Percentiles rank a stretch among this genome's conserved stretches.
Evolutionary conservation across 37 sponge, comb jelly and placozoan genomes (phyloP).

Genomic region (Tethya wilhelma): DNA sequence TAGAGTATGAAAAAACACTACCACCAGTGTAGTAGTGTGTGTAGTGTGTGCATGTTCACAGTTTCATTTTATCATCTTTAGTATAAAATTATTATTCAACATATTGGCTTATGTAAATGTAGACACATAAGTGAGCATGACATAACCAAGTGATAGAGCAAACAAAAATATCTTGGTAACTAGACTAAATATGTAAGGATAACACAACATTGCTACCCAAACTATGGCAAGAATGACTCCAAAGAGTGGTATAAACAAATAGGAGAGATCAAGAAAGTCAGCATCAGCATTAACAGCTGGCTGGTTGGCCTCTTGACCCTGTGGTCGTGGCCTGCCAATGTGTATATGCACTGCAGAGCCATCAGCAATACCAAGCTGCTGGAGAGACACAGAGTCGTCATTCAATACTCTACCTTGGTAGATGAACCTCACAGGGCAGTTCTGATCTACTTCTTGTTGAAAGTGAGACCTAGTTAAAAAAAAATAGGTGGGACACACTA

Average conservation of each 20-base stretch:
- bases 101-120: neutral
- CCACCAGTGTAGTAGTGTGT: no score
- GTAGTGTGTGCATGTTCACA: no score
- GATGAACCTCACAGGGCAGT: constrained; percentile 60
- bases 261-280: constrained; percentile 55
- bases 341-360: constrained; percentile 62
- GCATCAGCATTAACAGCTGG: neutral
- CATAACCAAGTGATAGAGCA: constrained; percentile 60
- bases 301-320: neutral
- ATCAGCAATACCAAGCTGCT: constrained; percentile 12
- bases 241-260: constrained; percentile 60
- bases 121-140: constrained; percentile 30
- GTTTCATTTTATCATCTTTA: no score
- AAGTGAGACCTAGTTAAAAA: constrained; percentile 38
- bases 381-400: constrained; percentile 34
- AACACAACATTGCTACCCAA: constrained; percentile 48
- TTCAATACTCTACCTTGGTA: constrained; percentile 46
- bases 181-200: constrained; percentile 49
- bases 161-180: constrained; percentile 51
- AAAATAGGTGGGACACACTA: neutral
- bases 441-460: constrained; percentile 18
- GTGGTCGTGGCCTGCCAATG: constrained; percentile 36
- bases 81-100: constrained; percentile 1
- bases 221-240: constrained; percentile 60
- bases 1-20: no score